Evolutionary conservation across 2,888 invertebrate species (phyloP), one percentile per base, ranked within the genome.

Genomic region (Microctonus hyperodae): DNA sequence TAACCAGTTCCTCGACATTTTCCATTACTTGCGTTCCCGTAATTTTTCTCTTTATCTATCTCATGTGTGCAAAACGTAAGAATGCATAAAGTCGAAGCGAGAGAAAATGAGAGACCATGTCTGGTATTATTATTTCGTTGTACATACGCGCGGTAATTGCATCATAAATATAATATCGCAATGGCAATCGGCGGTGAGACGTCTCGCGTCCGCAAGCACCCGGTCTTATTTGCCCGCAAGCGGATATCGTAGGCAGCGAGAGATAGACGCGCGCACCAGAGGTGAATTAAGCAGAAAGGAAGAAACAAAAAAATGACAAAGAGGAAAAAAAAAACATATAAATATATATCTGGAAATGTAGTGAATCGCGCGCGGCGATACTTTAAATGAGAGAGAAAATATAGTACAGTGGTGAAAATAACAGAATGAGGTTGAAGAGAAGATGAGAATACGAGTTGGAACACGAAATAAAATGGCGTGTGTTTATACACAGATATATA

Each of bases 121-220:
- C 67, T 66, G 35, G 63, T 65, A 69, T 71, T 70, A 70, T 70
- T 70, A 71, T 71, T 73, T 71, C 66, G 69, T 69, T 66, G 57
- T 53, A 40, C 65, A 40, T 33, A 63, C 77, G 69, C 59, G 60
- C 67, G 68, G 57, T 70, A 74, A 76, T 76, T 74, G 75, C 71
- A 64, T 73, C 75, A 73, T 75, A 76, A 74, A 76, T 75, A 75
- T 74, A 72, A 76, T 76, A 75, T 73, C 73, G 75, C 72, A 73
- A 74, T 72, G 70, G 72, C 73, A 71, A 72, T 74, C 71, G 71
- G 70, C 67, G 69, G 70, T 62, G 50, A 64, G 67, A 62, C 71
- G 66, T 70, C 37, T 59, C 50, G 37, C 20, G 35, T 58, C 56
- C 20, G 50, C 50, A 37, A 58, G 37, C 57, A 63, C 63, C 40